Base-by-base conservation (phyloP, 2,797 vertebrate species). In the Gymnothorax javanicus region DNA sequence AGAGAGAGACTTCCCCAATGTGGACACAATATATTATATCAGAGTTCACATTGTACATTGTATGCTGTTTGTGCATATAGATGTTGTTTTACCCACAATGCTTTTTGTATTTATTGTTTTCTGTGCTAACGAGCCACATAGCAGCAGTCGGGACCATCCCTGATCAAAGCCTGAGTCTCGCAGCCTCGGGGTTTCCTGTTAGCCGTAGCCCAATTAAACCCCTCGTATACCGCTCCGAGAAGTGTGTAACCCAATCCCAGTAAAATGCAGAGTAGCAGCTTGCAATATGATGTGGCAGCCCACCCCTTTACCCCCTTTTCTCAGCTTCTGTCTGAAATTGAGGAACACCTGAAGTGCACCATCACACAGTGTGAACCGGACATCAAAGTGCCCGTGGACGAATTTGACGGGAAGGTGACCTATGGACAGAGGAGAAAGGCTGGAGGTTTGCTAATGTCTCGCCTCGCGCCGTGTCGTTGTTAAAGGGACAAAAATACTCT, bases 321-420 rank as follows among this genome's bases (percentile, higher is more conserved):
- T 3, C 88, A 99, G 98, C 92, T 99, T 84, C 92, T 99, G n/a
- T 97, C 98, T 0, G 99, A 99, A 8, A 96, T 99, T 4, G 98
- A 99, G 94, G 99, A 99, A 6, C 99, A 99, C 90, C 94, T 99
- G 85, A 99, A 99, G 88, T 99, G 98, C 91, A 99, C 98, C 93
- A 98, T 99, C 92, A 96, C 97, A 54, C 98, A 99, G 91, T 97
- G 99, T 89, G 98, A 99, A 93, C 94, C 97, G 0, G 98, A 99
- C 90, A 96, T 99, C 88, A 99, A 99, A 93, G 96, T 99, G 1
- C 98, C 99, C 0, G 59, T 98, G 87, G 98, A 99, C 90, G 98
- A 99, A 84, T 99, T 99, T 92, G 98, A 99, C 89, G 98, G 98
- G 60, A 99, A 99, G 88, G 99, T 99, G 87, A 97, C 96, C 0